Percentiles rank a stretch among this genome's conserved stretches.
phyloP scores from a whole-genome alignment of 1,140 invertebrate genomes.

The Drosophila rhopaloa region DNA sequence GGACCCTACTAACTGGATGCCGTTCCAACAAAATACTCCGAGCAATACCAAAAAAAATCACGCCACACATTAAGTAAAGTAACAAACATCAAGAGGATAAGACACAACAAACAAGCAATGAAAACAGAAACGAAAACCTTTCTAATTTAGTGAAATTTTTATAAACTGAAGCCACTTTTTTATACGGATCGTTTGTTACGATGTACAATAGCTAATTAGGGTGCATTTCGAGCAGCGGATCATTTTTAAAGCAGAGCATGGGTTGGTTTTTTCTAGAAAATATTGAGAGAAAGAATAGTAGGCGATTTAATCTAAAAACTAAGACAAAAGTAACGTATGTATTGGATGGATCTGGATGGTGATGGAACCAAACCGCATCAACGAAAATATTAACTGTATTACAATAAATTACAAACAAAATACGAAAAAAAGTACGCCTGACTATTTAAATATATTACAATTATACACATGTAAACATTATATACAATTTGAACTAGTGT shows the following conservation, averaged over 20 bases:
- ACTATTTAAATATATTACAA: constrained; percentile 43
- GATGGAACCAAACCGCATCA: constrained; percentile 38
- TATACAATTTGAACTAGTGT: constrained; percentile 63
- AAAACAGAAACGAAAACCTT: constrained; percentile 23
- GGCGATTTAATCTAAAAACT: constrained; percentile 6
- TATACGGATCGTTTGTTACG: constrained; percentile 36
- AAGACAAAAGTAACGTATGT: constrained; percentile 1
- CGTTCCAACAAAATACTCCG: constrained; percentile 40
- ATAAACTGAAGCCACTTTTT: constrained; percentile 42
- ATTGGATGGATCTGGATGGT: constrained; percentile 2
- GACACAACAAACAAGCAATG: constrained; percentile 14
- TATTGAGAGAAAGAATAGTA: constrained; percentile 3
- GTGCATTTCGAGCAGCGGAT: constrained; percentile 26
- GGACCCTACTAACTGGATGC: neutral
- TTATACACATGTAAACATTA: constrained; percentile 45
- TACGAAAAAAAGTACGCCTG: constrained; percentile 31
- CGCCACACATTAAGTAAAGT: neutral
- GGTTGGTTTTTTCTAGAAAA: constrained; percentile 26
- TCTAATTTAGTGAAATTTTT: constrained; percentile 65
- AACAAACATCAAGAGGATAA: constrained; percentile 5
- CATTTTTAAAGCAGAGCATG: constrained; percentile 14
- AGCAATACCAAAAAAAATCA: constrained; percentile 36
- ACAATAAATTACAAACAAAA: constrained; percentile 7
- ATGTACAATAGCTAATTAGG: constrained; percentile 68
- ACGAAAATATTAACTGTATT: constrained; percentile 16